Evolutionary conservation across 2,797 vertebrate genomes (phyloP).

Genomic region (Champsocephalus esox): DNA sequence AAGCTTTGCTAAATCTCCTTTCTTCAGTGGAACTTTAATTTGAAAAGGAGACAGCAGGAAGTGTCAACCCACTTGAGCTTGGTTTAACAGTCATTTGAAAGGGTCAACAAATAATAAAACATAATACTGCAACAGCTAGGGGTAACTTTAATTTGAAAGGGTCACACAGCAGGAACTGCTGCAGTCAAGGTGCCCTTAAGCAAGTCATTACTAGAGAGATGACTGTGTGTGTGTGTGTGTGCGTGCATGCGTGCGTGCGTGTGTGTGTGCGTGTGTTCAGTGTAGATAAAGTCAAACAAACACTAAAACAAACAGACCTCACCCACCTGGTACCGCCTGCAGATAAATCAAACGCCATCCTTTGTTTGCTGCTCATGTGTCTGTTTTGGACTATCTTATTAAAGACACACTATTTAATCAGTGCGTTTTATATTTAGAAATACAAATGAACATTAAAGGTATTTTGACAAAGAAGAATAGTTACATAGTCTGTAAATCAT

Average conservation of each 20-base stretch:
- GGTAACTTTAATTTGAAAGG: constrained; percentile 38
- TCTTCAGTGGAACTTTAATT: not conserved
- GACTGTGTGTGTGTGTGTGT: constrained; percentile 31
- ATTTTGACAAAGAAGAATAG: too few relatives aligned
- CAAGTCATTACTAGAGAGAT: constrained; percentile 35
- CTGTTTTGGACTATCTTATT: not conserved
- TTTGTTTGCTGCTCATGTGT: not conserved
- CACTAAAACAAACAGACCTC: constrained; percentile 17
- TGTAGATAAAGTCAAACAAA: constrained; percentile 54
- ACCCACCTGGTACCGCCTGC: constrained; percentile 47
- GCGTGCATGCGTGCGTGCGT: constrained; percentile 23
- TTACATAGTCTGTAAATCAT: too few relatives aligned
- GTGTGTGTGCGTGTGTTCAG: constrained; percentile 35
- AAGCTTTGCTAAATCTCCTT: too few relatives aligned
- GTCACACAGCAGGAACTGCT: constrained; percentile 18
- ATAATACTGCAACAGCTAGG: not conserved
- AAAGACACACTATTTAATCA: too few relatives aligned
- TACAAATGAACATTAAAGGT: too few relatives aligned
- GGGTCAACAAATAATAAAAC: constrained; percentile 7
- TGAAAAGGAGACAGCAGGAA: not conserved
- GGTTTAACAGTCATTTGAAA: constrained; percentile 40
- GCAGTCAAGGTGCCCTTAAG: constrained; percentile 47
- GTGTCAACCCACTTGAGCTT: not conserved
- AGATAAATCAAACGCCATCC: constrained; percentile 18
- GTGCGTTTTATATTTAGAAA: too few relatives aligned